Conservation (phyloP, 92 coral and sea anemone species). For the Zoanthus solanderi region DNA sequence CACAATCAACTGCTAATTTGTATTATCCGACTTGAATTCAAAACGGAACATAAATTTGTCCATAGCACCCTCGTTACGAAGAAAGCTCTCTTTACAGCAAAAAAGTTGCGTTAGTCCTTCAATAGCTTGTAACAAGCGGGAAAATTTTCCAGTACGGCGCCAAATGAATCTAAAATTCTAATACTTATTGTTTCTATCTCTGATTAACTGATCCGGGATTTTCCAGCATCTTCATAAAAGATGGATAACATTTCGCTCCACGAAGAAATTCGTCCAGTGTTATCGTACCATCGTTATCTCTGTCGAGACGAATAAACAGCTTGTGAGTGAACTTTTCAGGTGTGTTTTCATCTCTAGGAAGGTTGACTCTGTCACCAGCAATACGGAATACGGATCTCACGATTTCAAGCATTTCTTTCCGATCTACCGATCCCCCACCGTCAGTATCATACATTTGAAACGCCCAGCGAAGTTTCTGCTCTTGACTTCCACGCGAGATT, state of each 20-base stretch:
- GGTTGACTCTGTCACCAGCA: conserved; percentile 80
- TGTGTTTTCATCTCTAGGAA: conserved; percentile 95
- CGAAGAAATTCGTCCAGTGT: conserved; percentile 94
- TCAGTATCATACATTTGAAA: conserved; percentile 98
- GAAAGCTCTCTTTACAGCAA: neutral
- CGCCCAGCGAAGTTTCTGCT: conserved; percentile 98
- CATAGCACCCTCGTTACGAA: neutral
- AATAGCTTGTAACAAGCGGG: neutral
- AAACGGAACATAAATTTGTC: conserved; percentile 14
- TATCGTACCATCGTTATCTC: conserved; percentile 92
- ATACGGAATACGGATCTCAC: conserved; percentile 95
- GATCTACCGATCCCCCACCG: conserved; percentile 91
- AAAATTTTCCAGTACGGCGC: neutral
- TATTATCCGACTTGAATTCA: conserved; percentile 19
- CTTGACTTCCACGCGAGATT: conserved; percentile 92
- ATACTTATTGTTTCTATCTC: conserved; percentile 45
- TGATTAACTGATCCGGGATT: conserved; percentile 73
- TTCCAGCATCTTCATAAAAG: conserved; percentile 97
- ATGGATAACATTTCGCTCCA: conserved; percentile 94
- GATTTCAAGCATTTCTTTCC: conserved; percentile 95
- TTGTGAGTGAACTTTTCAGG: conserved; percentile 97
- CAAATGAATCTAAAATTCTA: neutral
- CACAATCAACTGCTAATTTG: conserved; percentile 8
- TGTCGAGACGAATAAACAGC: conserved; percentile 90
- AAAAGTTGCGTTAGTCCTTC: neutral